phyloP scores from a whole-genome alignment of 1,140 invertebrate genomes.

The Drosophila virilis region DNA sequence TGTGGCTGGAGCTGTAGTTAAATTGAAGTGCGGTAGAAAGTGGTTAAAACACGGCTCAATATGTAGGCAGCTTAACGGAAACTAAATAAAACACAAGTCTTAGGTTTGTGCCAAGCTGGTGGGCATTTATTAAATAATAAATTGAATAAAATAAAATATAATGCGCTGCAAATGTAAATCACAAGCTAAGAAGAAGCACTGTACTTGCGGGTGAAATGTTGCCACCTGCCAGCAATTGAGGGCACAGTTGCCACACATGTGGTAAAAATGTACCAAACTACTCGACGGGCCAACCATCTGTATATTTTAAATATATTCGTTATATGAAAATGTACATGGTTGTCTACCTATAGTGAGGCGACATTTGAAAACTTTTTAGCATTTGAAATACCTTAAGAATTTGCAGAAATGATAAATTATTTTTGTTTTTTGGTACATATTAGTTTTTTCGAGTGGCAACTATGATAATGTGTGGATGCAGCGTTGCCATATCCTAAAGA shows the following conservation, averaged over 20 bases:
- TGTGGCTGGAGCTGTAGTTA: conserved; percentile 28
- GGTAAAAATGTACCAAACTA: not conserved
- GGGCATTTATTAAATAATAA: conserved; percentile 45
- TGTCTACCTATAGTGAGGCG: no score
- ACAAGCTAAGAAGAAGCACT: conserved; percentile 54
- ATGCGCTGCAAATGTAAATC: conserved; percentile 45
- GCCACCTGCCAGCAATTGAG: conserved; percentile 18
- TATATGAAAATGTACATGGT: no score
- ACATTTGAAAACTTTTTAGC: no score
- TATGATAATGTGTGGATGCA: not conserved
- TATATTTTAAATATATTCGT: no score
- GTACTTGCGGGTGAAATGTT: conserved; percentile 32
- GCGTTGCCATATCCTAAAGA: conserved; percentile 11
- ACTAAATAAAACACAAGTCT: conserved; percentile 43
- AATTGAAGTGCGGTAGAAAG: conserved; percentile 23
- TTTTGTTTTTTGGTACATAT: not conserved
- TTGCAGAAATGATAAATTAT: not conserved
- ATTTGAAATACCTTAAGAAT: not conserved
- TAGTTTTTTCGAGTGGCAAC: not conserved
- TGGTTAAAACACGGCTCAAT: conserved; percentile 50
- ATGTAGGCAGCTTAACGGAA: conserved; percentile 18
- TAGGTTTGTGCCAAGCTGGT: conserved; percentile 19
- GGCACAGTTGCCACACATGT: conserved; percentile 11
- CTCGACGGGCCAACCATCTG: no score
- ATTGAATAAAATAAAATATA: conserved; percentile 38